A percentile compares a stretch with the other conserved stretches of the same genome.
Evolutionary conservation across 2,888 invertebrate genomes (phyloP).

Genomic region (Dascillus cervinus): DNA sequence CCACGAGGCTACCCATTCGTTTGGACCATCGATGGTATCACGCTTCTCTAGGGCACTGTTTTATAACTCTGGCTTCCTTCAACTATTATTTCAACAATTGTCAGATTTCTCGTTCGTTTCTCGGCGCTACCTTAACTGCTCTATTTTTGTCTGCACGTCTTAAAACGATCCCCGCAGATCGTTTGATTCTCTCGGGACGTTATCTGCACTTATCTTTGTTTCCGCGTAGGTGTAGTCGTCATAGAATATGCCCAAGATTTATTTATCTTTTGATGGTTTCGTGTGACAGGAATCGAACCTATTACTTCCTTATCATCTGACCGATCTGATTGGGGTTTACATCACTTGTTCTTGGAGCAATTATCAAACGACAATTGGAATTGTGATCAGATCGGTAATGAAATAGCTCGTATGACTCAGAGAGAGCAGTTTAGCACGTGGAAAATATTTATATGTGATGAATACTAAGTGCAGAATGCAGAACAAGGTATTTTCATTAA

Average conservation of each 20-base stretch:
- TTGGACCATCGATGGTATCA: constrained; percentile 39
- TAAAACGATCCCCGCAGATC: constrained; percentile 37
- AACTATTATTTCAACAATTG: constrained; percentile 39
- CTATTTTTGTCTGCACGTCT: constrained; percentile 32
- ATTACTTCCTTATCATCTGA: too few species aligned
- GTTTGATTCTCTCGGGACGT: constrained; percentile 33
- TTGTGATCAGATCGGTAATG: too few species aligned
- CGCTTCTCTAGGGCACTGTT: constrained; percentile 30
- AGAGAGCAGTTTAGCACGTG: too few species aligned
- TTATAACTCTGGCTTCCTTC: constrained; percentile 35
- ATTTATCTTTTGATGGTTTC: too few species aligned
- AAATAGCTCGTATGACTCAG: too few species aligned
- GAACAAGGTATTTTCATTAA: constrained; percentile 40
- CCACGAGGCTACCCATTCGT: constrained; percentile 27
- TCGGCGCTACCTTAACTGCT: constrained; percentile 38
- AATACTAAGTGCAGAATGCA: constrained; percentile 23
- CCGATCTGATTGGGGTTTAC: too few species aligned
- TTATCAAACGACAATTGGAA: too few species aligned
- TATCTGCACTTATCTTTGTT: too few species aligned
- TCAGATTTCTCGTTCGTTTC: constrained; percentile 35
- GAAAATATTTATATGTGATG: constrained; percentile 18
- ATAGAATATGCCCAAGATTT: too few species aligned
- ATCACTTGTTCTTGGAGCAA: too few species aligned
- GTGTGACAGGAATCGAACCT: too few species aligned
- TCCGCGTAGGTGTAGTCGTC: too few species aligned